Base-by-base conservation (phyloP, 2,797 vertebrate species). In the Bradypus variegatus region DNA sequence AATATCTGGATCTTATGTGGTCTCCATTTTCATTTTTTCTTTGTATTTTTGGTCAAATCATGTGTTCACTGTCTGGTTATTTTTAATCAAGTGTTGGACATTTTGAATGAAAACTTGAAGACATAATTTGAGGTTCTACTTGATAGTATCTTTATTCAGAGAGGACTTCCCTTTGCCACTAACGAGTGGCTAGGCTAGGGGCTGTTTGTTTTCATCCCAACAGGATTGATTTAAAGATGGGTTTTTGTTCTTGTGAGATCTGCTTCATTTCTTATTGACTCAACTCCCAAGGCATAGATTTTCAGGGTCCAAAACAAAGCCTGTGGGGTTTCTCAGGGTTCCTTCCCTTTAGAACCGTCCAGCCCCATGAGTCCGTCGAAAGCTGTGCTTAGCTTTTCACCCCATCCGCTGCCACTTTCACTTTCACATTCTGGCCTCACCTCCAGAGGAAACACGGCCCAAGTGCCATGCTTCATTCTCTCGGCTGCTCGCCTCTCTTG, bases 391-490 rank as follows among this genome's bases (percentile, higher is more conserved):
- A 33, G 85, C 29, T 60, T 36, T 19, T 38, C 3, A 1, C 29
- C 29, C 11, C 1, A 77, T 73, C 25, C 1, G 33, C 8, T 1
- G 27, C 48, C 78, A 29, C n/a, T 2, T 2, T 41, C 41, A 15
- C 1, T 5, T 0, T 0, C 12, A 50, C 19, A 7, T 41, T 14
- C 15, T 4, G 18, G 31, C 38, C 7, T 83, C 50, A 2, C 38
- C 29, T 2, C 1, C 1, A 23, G 3, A 50, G 58, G 67, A 50
- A 11, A 6, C 0, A 4, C 0, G 4, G 64, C 23, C 45, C 25
- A 3, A 2, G 0, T 0, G 10, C 23, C 1, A 1, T 2, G 29
- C 11, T 7, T 2, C 1, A 55, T 31, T 3, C 48, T 16, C 8
- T 2, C 0, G 10, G 48, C 25, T 58, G 48, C 33, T 23, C 14